Conservation (phyloP, 2,888 invertebrate species). For the Cepaea hortensis region DNA sequence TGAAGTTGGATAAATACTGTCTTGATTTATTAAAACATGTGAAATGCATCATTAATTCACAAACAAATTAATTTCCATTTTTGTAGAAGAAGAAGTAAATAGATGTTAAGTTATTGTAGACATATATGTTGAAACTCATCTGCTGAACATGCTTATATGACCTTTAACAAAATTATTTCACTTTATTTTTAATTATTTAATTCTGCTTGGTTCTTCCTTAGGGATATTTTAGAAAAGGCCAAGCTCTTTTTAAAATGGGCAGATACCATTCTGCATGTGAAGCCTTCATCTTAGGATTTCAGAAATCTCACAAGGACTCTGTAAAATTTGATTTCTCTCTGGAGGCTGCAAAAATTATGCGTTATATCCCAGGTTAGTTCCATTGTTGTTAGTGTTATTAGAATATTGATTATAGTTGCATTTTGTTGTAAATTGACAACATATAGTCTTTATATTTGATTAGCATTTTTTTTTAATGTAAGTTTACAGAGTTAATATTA, state of each 20-base stretch:
- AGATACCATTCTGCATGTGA: neutral
- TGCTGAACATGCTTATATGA: no score
- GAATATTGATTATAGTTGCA: neutral
- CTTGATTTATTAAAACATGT: no score
- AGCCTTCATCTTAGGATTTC: conserved; percentile 17
- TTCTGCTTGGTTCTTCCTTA: neutral
- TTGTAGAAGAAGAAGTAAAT: no score
- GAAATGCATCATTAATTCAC: no score
- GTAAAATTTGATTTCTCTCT: neutral
- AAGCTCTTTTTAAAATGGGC: conserved; percentile 16
- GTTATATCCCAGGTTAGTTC: conserved; percentile 6
- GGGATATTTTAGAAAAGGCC: conserved; percentile 41
- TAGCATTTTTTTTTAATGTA: neutral
- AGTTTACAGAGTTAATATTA: no score
- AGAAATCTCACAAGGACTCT: neutral
- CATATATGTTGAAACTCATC: no score
- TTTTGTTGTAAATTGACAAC: neutral
- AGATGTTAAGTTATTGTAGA: no score
- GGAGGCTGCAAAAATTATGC: neutral
- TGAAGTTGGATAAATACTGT: no score
- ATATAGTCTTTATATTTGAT: neutral
- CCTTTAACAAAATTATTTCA: no score
- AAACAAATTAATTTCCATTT: no score
- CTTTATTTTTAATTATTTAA: neutral
- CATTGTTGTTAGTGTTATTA: neutral